These are phyloP conservation scores for Chrysodeixis includens DNA, from an alignment of 2,888 invertebrate species.

Conservation along the genomic window DNA sequence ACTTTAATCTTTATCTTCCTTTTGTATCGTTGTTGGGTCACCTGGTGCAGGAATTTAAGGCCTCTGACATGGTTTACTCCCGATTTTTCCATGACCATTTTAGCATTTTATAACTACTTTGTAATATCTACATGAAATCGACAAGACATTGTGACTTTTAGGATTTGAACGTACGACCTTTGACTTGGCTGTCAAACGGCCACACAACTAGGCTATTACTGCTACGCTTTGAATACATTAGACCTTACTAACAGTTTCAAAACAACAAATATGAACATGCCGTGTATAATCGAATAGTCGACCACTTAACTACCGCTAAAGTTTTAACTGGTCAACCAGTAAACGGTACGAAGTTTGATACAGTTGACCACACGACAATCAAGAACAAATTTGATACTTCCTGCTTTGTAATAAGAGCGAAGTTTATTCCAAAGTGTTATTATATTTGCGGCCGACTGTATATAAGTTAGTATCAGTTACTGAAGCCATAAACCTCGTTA, in stretches of 20 bases:
- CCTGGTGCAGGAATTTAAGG: too few relatives aligned
- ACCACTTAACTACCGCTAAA: neutral
- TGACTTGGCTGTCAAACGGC: too few relatives aligned
- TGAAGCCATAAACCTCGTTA: constrained; percentile 19
- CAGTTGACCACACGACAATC: neutral
- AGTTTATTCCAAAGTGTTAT: neutral
- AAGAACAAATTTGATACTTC: neutral
- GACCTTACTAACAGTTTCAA: neutral
- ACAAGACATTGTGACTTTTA: too few relatives aligned
- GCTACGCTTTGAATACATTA: too few relatives aligned
- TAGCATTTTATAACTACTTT: too few relatives aligned
- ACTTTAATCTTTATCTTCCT: too few relatives aligned
- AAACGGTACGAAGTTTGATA: neutral
- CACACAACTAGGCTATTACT: too few relatives aligned
- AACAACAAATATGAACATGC: neutral
- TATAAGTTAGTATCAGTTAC: constrained; percentile 31
- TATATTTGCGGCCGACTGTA: neutral
- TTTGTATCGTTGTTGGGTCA: too few relatives aligned
- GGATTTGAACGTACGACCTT: too few relatives aligned
- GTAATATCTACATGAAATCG: too few relatives aligned
- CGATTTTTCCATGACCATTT: too few relatives aligned
- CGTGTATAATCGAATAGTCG: neutral
- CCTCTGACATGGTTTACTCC: too few relatives aligned
- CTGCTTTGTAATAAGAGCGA: neutral
- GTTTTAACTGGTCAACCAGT: neutral